Conservation (phyloP, 2,797 vertebrate genomes). For the Sebastolobus alascanus region DNA sequence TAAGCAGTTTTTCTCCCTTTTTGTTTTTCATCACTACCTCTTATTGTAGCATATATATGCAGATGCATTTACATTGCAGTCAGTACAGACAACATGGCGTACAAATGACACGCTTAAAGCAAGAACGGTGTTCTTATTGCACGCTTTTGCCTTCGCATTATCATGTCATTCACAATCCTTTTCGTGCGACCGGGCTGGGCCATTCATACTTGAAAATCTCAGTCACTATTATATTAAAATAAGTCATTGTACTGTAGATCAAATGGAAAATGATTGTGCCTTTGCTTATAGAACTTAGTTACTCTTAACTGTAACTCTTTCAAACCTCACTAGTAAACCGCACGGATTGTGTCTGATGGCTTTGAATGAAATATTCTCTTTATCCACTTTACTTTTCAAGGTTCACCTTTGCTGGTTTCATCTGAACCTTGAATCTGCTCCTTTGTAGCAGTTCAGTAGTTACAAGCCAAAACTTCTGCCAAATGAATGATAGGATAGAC, state of each 20-base stretch:
- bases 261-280: neutral
- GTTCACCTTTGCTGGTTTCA: slow-evolving; percentile 41
- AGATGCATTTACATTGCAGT: neutral
- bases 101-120: neutral
- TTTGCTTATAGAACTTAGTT: neutral
- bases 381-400: slow-evolving; percentile 26
- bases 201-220: neutral
- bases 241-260: neutral
- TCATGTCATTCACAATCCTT: no score
- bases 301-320: neutral
- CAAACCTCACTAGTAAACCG: neutral
- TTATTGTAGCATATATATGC: neutral
- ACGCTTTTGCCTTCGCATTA: neutral
- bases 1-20: no score
- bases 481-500: slow-evolving; percentile 21
- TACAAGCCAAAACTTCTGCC: slow-evolving; percentile 21
- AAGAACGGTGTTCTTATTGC: neutral
- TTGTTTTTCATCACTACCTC: no score
- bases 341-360: slow-evolving; percentile 1
- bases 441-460: slow-evolving; percentile 19
- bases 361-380: slow-evolving; percentile 23
- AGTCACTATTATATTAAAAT: neutral
- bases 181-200: no score
- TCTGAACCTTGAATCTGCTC: slow-evolving; percentile 20
- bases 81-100: neutral